Percentiles rank a stretch among this genome's conserved stretches.
These are phyloP conservation scores for Gnathonemus longibarbis DNA, from an alignment of 2,113 vertebrate genomes.

Conservation along the genomic window DNA sequence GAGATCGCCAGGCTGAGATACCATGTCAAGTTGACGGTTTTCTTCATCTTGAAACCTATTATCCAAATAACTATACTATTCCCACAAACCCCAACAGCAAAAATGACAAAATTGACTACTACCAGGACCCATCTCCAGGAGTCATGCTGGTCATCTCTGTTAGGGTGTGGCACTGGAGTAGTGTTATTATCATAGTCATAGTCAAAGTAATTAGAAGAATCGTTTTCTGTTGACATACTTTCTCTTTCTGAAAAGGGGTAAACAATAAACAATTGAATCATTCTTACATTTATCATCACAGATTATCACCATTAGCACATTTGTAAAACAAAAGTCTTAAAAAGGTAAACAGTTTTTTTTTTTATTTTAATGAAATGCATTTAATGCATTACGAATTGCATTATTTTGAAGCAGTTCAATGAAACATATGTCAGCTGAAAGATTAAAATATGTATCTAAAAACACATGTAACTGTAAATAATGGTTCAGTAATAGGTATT, in stretches of 20 bases:
- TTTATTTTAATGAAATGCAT: background rate
- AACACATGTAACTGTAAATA: background rate
- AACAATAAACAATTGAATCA: background rate
- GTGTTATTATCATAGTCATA: background rate
- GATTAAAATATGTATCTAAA: background rate
- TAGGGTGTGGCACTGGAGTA: too few relatives aligned
- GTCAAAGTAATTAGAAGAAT: too few relatives aligned
- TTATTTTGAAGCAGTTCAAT: background rate
- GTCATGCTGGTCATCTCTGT: background rate
- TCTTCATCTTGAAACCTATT: slow-evolving; percentile 79
- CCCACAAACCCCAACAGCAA: slow-evolving; percentile 74
- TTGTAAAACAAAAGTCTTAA: background rate
- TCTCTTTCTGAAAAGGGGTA: background rate
- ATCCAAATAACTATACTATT: slow-evolving; percentile 83
- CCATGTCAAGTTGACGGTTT: slow-evolving; percentile 80
- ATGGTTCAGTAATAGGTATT: background rate
- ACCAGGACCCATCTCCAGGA: slow-evolving; percentile 37
- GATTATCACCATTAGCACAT: background rate
- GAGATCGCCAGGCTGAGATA: slow-evolving; percentile 85
- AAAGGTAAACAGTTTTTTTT: background rate
- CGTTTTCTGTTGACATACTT: background rate
- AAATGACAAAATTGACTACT: slow-evolving; percentile 60
- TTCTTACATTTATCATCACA: background rate
- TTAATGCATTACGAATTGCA: background rate
- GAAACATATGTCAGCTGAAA: background rate